phyloP scores from a whole-genome alignment of 92 coral and sea anemone species.

The Ricordea florida region DNA sequence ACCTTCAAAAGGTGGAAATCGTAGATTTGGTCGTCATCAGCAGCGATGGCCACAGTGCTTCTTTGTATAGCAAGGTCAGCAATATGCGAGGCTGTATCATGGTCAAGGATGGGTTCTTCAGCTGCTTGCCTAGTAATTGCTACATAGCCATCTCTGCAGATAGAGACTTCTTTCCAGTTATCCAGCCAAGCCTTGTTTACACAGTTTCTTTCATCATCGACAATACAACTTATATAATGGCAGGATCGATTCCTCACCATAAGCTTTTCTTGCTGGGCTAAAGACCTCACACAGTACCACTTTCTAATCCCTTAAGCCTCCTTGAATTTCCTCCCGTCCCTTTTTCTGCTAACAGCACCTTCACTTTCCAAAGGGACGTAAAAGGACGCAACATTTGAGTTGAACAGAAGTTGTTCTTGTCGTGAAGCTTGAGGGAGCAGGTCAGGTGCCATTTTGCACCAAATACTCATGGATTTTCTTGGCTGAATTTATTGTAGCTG shows the following conservation, averaged over 20 bases:
- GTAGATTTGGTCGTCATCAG: slow-evolving; percentile 48
- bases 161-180: slow-evolving; percentile 36
- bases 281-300: slow-evolving; percentile 38
- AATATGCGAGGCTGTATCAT: slow-evolving; percentile 41
- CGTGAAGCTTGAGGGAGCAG: slow-evolving; percentile 49
- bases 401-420: slow-evolving; percentile 42
- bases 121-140: slow-evolving; percentile 56
- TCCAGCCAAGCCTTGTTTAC: slow-evolving; percentile 43
- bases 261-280: slow-evolving; percentile 48
- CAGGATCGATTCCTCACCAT: slow-evolving; percentile 36
- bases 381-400: slow-evolving; percentile 15
- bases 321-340: slow-evolving; percentile 18
- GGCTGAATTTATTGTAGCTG: slow-evolving; percentile 46
- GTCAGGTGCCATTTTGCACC: slow-evolving; percentile 28
- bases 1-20: slow-evolving; percentile 50
- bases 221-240: slow-evolving; percentile 38
- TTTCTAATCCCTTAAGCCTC: slow-evolving; percentile 30
- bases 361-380: slow-evolving; percentile 43
- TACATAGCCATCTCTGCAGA: slow-evolving; percentile 30
- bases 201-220: slow-evolving; percentile 47
- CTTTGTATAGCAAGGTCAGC: slow-evolving; percentile 52
- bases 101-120: slow-evolving; percentile 20
- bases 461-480: slow-evolving; percentile 37
- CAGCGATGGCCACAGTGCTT: slow-evolving; percentile 53
- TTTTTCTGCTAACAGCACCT: slow-evolving; percentile 15